Percentiles rank a stretch among this genome's conserved stretches.
phyloP scores from a whole-genome alignment of 2,797 vertebrate genomes.

The Bufotes viridis region DNA sequence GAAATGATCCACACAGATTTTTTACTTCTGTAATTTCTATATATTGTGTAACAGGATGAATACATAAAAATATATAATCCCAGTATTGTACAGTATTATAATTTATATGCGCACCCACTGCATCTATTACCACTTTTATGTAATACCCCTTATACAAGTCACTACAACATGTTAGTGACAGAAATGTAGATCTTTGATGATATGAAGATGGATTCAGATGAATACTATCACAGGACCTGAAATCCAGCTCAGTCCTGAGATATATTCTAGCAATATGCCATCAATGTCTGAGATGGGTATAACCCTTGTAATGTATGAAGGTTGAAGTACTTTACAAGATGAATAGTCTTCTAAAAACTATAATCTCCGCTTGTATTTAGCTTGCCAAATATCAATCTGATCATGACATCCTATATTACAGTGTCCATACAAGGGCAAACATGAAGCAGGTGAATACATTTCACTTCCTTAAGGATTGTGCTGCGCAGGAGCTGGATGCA shows the following conservation, averaged over 20 bases:
- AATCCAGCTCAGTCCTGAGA: conserved; percentile 2
- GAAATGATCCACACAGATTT: neutral
- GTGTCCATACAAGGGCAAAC: neutral
- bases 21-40: neutral
- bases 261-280: neutral
- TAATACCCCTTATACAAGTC: neutral
- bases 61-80: neutral
- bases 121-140: neutral
- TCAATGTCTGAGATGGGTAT: too few relatives aligned
- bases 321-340: neutral
- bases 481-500: neutral
- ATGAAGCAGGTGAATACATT: conserved; percentile 3
- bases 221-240: neutral
- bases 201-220: neutral
- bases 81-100: neutral
- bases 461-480: neutral
- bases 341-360: neutral
- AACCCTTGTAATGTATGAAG: too few relatives aligned
- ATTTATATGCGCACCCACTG: neutral
- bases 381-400: neutral
- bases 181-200: neutral
- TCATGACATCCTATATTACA: too few relatives aligned
- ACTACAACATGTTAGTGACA: too few relatives aligned
- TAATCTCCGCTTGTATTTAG: neutral
- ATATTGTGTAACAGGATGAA: neutral